These are phyloP conservation scores for Glaucopsyche alexis DNA, from an alignment of 2,888 invertebrate genomes.

Conservation along the genomic window DNA sequence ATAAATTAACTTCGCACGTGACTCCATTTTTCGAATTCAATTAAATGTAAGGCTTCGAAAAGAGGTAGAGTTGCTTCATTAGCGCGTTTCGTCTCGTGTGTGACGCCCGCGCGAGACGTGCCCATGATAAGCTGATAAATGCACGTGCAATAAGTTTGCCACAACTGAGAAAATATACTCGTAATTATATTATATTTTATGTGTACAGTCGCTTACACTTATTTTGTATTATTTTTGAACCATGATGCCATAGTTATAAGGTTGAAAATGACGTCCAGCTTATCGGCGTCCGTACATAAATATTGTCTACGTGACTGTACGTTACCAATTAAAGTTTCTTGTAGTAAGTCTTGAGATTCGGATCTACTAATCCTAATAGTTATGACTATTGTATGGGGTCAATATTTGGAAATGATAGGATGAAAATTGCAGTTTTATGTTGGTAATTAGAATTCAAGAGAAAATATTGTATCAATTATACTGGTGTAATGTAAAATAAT, in stretches of 20 bases:
- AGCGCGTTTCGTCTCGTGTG: constrained; percentile 7
- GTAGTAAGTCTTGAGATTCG: neutral
- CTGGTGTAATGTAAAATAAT: too few species aligned
- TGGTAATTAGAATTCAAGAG: too few species aligned
- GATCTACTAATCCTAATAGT: neutral
- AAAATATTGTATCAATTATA: too few species aligned
- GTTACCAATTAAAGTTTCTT: neutral
- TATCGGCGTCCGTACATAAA: neutral
- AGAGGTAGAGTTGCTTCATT: constrained; percentile 23
- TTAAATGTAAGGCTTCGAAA: neutral
- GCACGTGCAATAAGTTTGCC: constrained; percentile 3
- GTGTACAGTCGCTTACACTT: neutral
- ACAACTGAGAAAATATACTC: neutral
- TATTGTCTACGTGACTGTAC: constrained; percentile 12
- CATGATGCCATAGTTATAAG: neutral
- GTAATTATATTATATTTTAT: too few species aligned
- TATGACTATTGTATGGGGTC: neutral
- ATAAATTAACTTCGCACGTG: constrained; percentile 21
- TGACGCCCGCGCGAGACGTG: constrained; percentile 24
- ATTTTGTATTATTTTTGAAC: neutral
- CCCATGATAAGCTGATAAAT: constrained; percentile 16
- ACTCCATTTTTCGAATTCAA: constrained; percentile 14
- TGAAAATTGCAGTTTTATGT: too few species aligned
- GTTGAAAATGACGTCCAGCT: neutral
- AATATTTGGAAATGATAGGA: neutral